A percentile compares a stretch with the other conserved stretches of the same genome.
These are phyloP conservation scores for Tetanocera ferruginea DNA, from an alignment of 2,888 invertebrate genomes.

Conservation along the genomic window DNA sequence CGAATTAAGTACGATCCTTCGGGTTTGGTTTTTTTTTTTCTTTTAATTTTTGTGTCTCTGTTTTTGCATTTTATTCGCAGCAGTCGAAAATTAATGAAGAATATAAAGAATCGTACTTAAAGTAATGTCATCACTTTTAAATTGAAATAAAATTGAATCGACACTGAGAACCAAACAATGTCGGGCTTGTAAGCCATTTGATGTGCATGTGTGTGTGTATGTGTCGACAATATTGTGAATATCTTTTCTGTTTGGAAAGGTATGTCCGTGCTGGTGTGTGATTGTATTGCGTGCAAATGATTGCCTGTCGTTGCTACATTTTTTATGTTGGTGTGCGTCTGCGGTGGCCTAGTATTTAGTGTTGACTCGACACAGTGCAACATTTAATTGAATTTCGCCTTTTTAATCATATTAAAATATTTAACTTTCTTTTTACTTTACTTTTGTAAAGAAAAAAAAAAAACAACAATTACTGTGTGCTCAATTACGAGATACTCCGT, in stretches of 20 bases:
- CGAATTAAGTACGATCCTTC: neutral
- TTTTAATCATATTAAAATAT: neutral
- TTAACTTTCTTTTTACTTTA: no score
- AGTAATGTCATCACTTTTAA: constrained; percentile 28
- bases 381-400: neutral
- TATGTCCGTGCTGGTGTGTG: neutral
- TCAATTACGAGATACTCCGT: no score
- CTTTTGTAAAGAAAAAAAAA: no score
- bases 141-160: constrained; percentile 8
- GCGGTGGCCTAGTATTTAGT: neutral
- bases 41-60: neutral
- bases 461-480: no score
- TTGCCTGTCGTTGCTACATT: neutral
- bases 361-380: neutral
- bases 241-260: no score
- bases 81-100: constrained; percentile 21
- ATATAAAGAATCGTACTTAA: constrained; percentile 6
- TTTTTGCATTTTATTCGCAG: neutral
- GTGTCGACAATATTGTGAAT: neutral
- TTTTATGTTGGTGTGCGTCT: neutral
- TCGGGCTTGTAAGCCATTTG: neutral
- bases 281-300: constrained; percentile 5
- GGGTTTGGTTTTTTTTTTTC: neutral
- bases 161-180: neutral
- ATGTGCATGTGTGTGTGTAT: neutral